Evolutionary conservation across 2,113 vertebrate species (phyloP), one percentile per base, ranked within the genome.

Genomic region (Istiophorus platypterus): DNA sequence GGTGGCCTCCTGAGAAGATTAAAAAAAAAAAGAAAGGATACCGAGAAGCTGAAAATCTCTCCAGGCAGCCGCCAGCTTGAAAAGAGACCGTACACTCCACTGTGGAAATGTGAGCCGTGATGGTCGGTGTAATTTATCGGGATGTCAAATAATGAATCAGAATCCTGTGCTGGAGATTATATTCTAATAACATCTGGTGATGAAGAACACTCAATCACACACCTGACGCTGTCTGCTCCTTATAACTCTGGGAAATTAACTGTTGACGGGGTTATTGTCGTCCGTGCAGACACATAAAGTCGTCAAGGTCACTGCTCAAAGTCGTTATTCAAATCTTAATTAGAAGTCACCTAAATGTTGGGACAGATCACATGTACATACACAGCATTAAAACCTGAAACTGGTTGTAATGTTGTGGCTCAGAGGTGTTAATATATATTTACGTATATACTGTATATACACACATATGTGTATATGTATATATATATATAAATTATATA

Each of bases 311-410:
- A 80, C 78, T 62, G 26, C 26, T 78, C 41, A 41, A n/a, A 42
- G 78, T 78, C 8, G 45, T 76, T 65, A 49, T 52, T 26, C 26
- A 58, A 13, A 29, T 56, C 51, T 47, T 74, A 66, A 78, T 82
- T 72, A 64, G 15, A 70, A 56, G 45, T 54, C 39, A 62, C 49
- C 47, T 61, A 17, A 67, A 76, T 59, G 58, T 61, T 73, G 22
- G 71, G 78, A 86, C 47, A 63, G 62, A 79, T 78, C 27, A 24
- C 39, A 31, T 34, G 7, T n/a, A 24, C 39, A 41, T 41, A 41
- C 1, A 8, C 9, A 8, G n/a, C n/a, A n/a, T n/a, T n/a, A n/a
- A n/a, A n/a, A n/a, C n/a, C n/a, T n/a, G n/a, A n/a, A n/a, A n/a
- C n/a, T n/a, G n/a, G n/a, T n/a, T n/a, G n/a, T n/a, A n/a, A n/a